Conservation (phyloP, 2,113 vertebrate genomes). For the Chlorodrepanis virens region DNA sequence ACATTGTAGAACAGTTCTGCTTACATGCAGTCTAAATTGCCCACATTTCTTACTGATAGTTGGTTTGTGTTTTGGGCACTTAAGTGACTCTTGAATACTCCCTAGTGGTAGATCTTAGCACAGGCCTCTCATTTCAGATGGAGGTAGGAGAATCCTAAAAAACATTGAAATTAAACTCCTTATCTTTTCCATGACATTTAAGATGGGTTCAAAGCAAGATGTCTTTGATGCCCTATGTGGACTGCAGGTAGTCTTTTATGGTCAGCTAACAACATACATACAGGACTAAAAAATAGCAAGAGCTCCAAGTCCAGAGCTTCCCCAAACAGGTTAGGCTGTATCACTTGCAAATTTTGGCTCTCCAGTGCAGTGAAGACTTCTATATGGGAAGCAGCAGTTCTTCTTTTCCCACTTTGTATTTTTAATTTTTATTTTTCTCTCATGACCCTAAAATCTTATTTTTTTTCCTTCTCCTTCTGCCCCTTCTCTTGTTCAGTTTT, state of each 20-base stretch:
- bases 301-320: background rate
- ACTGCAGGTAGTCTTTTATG: background rate
- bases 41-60: background rate
- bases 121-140: background rate
- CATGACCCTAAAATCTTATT: background rate
- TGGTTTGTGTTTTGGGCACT: background rate
- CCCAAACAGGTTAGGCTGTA: background rate
- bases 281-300: background rate
- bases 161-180: background rate
- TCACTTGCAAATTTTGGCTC: background rate
- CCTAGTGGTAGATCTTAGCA: background rate
- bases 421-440: background rate
- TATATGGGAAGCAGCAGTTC: background rate
- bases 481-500: background rate
- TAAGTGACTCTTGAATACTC: background rate
- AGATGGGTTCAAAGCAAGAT: background rate
- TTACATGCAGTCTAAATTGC: background rate
- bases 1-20: background rate
- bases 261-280: rapidly evolving
- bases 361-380: background rate
- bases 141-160: background rate
- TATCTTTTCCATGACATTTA: background rate
- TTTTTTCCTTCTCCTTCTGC: background rate
- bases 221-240: background rate
- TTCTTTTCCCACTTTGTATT: background rate